A percentile compares a stretch with the other conserved stretches of the same genome.
phyloP scores from a whole-genome alignment of 2,888 invertebrate species.

The Stenoptilia bipunctidactyla region DNA sequence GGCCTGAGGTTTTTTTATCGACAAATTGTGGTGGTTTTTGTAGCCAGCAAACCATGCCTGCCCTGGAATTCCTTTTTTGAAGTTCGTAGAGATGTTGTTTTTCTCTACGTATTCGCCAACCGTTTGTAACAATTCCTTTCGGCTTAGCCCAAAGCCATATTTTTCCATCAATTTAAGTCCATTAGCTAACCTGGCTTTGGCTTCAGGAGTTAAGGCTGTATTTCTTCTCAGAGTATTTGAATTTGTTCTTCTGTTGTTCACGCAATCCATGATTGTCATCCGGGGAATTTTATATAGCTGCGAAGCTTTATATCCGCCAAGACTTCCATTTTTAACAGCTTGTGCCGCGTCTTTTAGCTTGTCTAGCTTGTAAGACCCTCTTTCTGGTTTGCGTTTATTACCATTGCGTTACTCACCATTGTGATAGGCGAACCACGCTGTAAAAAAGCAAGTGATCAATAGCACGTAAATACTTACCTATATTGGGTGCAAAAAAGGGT shows the following conservation, averaged over 20 bases:
- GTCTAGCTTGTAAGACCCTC: conserved; percentile 10
- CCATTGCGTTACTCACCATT: conserved; percentile 9
- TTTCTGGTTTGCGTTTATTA: conserved; percentile 11
- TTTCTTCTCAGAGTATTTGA: conserved; percentile 10
- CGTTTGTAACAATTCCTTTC: conserved; percentile 8
- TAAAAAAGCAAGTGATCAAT: background rate
- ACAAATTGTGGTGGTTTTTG: conserved; percentile 8
- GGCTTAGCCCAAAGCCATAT: conserved; percentile 12
- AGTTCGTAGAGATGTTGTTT: conserved; percentile 6
- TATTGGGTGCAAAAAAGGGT: too few relatives aligned
- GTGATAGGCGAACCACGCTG: background rate
- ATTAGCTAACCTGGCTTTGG: conserved; percentile 9
- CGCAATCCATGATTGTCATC: conserved; percentile 13
- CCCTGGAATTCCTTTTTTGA: conserved; percentile 9
- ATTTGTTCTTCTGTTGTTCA: conserved; percentile 7
- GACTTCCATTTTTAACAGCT: conserved; percentile 6
- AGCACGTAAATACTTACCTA: background rate
- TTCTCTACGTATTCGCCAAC: conserved; percentile 5
- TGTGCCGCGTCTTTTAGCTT: conserved; percentile 9
- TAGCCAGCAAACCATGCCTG: conserved; percentile 7
- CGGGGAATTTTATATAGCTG: conserved; percentile 9
- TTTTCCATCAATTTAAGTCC: conserved; percentile 11
- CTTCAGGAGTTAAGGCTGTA: conserved; percentile 6
- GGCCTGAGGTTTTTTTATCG: conserved; percentile 13
- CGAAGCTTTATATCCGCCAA: conserved; percentile 10